Conservation (phyloP, 1,140 invertebrate genomes). For the Oscheius sp. region DNA sequence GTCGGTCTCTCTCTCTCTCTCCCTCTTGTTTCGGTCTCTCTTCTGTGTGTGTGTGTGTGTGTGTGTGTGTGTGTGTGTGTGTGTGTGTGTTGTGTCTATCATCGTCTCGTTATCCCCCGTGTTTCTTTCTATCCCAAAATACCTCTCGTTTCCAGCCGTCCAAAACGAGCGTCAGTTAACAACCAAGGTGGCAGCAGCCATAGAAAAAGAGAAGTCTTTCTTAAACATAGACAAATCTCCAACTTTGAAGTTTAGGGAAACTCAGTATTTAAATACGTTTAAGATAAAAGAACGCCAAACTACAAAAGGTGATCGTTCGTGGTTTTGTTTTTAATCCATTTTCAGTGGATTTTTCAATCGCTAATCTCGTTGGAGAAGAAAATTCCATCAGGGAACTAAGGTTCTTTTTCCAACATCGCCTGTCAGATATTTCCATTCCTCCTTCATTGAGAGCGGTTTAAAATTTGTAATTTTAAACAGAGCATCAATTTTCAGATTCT, state of each 20-base stretch:
- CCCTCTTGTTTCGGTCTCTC: no score
- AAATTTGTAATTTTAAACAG: neutral
- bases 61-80: no score
- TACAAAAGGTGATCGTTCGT: neutral
- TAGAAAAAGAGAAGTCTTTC: neutral
- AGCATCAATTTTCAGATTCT: slow-evolving; percentile 3
- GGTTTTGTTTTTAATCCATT: slow-evolving; percentile 7
- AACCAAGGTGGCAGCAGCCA: neutral
- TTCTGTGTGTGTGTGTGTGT: no score
- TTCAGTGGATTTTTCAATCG: no score
- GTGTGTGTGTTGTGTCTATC: neutral
- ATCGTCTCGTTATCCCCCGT: neutral
- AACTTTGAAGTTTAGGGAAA: neutral
- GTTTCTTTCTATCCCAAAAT: neutral
- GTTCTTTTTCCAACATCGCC: slow-evolving; percentile 15
- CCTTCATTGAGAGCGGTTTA: neutral
- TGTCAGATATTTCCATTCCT: neutral
- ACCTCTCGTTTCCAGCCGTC: slow-evolving; percentile 13
- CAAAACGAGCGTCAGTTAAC: slow-evolving; percentile 13
- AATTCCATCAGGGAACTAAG: neutral
- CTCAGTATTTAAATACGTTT: neutral
- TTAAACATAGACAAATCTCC: neutral
- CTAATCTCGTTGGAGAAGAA: no score
- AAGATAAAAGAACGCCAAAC: neutral
- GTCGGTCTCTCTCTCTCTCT: no score